Conservation (phyloP, 1,140 invertebrate species). For the Grapholita molesta region DNA sequence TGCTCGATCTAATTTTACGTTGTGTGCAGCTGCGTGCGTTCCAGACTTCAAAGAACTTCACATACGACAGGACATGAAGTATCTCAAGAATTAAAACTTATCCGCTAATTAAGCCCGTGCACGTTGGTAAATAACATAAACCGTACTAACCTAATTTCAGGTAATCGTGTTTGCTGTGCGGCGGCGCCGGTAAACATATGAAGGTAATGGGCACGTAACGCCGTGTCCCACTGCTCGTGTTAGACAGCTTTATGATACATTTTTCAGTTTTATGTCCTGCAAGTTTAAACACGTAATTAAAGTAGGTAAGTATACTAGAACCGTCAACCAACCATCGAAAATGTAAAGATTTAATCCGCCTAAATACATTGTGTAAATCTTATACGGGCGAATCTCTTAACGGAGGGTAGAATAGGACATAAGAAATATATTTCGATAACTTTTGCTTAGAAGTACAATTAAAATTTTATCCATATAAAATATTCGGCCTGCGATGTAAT, state of each 20-base stretch:
- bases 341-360: not conserved
- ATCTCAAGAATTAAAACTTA: slow-evolving; percentile 7
- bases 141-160: slow-evolving; percentile 64
- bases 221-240: slow-evolving; percentile 1
- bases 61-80: too few relatives aligned
- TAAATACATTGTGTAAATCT: too few relatives aligned
- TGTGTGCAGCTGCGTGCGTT: not conserved
- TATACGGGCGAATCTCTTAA: too few relatives aligned
- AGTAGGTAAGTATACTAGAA: not conserved
- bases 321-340: not conserved
- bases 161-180: slow-evolving; percentile 69
- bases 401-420: too few relatives aligned
- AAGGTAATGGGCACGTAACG: slow-evolving; percentile 53
- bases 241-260: slow-evolving; percentile 32
- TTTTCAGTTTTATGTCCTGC: slow-evolving; percentile 25
- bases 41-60: too few relatives aligned
- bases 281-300: not conserved
- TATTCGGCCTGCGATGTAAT: too few relatives aligned
- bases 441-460: too few relatives aligned
- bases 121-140: slow-evolving; percentile 54
- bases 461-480: too few relatives aligned
- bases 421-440: too few relatives aligned
- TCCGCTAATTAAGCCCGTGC: slow-evolving; percentile 25
- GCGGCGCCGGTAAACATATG: slow-evolving; percentile 57
- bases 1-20: too few relatives aligned